Percentiles rank a stretch among this genome's conserved stretches.
These are phyloP conservation scores for Leptinotarsa texana DNA, from an alignment of 1,140 invertebrate species.

Conservation along the genomic window DNA sequence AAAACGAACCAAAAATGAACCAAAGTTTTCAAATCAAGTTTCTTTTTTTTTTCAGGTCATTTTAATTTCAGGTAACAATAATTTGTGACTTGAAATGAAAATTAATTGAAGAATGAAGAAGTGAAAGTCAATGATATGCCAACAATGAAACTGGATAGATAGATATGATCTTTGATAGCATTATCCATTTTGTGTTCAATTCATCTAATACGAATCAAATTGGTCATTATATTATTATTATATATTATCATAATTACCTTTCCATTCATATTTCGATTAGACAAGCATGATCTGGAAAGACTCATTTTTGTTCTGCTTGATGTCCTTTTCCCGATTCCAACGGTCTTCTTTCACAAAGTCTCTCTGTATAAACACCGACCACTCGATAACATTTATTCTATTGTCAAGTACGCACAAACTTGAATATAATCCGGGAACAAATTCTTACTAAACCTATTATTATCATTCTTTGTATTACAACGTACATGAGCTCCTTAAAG, in stretches of 20 bases:
- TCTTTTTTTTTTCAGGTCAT: no score
- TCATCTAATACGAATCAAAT: no score
- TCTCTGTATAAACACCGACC: slow-evolving; percentile 15
- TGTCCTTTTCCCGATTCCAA: slow-evolving; percentile 24
- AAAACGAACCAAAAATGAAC: no score
- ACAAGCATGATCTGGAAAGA: slow-evolving; percentile 46
- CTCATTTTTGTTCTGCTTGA: slow-evolving; percentile 38
- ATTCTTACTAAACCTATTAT: slow-evolving; percentile 32
- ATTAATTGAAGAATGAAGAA: no score
- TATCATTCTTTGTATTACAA: slow-evolving; percentile 36
- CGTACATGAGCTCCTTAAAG: slow-evolving; percentile 17
- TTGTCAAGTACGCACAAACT: neutral
- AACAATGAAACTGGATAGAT: no score
- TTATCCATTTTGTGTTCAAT: no score
- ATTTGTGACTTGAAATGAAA: no score
- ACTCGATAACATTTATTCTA: neutral
- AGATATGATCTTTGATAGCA: no score
- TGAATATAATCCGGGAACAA: slow-evolving; percentile 26
- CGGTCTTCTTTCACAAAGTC: neutral
- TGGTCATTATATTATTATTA: no score
- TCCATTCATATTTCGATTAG: slow-evolving; percentile 44
- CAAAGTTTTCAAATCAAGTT: no score
- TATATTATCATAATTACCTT: slow-evolving; percentile 40
- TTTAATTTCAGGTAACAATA: no score
- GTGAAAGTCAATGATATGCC: no score